phyloP scores from a whole-genome alignment of 37 sponge, comb jelly and placozoan genomes.

The Axinella damicornis region DNA sequence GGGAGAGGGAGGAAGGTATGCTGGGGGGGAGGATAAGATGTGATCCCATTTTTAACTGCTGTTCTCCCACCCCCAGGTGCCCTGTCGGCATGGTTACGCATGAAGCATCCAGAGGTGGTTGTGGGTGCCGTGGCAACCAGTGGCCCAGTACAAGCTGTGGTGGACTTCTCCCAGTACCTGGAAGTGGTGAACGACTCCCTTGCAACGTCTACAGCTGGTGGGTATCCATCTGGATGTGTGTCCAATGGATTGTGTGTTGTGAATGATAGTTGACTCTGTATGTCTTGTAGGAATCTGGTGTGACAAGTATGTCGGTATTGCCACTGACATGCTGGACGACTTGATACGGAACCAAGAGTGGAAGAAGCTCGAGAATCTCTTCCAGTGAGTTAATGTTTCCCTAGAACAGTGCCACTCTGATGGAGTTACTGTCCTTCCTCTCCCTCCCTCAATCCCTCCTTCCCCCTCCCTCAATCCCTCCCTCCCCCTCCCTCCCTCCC shows the following conservation, averaged over 20 bases:
- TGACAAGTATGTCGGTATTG: too few relatives aligned
- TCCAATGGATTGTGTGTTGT: too few relatives aligned
- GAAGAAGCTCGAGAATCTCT: conserved; percentile 8
- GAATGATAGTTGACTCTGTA: too few relatives aligned
- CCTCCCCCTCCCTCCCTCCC: conserved; percentile 11
- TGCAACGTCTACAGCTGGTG: conserved; percentile 4
- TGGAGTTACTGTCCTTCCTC: background rate
- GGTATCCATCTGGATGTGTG: conserved; percentile 31
- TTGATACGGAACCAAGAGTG: background rate
- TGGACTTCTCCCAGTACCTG: conserved; percentile 80
- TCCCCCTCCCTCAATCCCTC: background rate
- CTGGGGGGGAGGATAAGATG: too few relatives aligned
- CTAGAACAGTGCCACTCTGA: too few relatives aligned
- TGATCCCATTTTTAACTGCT: background rate
- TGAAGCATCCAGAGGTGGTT: conserved; percentile 77
- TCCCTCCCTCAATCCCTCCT: conserved; percentile 8
- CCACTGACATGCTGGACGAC: background rate
- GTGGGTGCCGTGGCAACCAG: conserved; percentile 86
- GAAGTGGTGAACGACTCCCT: conserved; percentile 85
- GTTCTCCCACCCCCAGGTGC: conserved; percentile 50
- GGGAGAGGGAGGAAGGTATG: background rate
- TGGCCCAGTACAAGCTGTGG: conserved; percentile 77
- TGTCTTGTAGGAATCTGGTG: too few relatives aligned
- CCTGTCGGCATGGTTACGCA: conserved; percentile 85
- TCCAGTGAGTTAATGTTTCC: conserved; percentile 23